A percentile compares a stretch with the other conserved stretches of the same genome.
Conservation (phyloP, 2,888 invertebrate genomes). For the Nomada lathburiana region DNA sequence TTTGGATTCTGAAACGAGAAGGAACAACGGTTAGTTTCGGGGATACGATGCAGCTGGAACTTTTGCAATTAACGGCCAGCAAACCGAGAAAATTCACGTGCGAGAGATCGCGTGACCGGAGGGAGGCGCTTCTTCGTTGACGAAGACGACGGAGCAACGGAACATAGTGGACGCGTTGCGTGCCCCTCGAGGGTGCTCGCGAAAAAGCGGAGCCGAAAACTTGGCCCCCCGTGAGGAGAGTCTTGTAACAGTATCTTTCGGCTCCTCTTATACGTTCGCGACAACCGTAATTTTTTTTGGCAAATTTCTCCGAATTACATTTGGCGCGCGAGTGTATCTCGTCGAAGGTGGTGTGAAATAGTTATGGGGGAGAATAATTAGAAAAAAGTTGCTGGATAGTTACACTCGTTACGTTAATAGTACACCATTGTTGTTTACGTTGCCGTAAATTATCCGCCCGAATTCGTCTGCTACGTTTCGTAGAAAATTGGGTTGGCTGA, state of each 20-base stretch:
- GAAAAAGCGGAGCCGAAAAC: conserved; percentile 13
- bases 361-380: too few species aligned
- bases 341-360: too few species aligned
- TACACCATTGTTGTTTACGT: conserved; percentile 52
- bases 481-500: conserved; percentile 68
- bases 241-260: background rate
- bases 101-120: conserved; percentile 72
- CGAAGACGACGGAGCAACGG: conserved; percentile 23
- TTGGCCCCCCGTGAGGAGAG: background rate
- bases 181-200: background rate
- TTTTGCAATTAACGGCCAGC: conserved; percentile 78
- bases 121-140: conserved; percentile 26
- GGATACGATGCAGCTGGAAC: conserved; percentile 69
- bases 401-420: background rate
- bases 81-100: conserved; percentile 71
- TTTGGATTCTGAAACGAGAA: conserved; percentile 76
- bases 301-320: too few species aligned
- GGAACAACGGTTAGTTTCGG: conserved; percentile 67
- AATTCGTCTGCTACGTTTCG: conserved; percentile 54
- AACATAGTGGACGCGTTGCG: background rate
- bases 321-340: too few species aligned
- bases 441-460: conserved; percentile 64
- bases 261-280: background rate
- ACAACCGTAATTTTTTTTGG: too few species aligned
- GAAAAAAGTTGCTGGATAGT: too few species aligned